Conservation (phyloP, 2,113 vertebrate species). For the Corvus moneduloides region DNA sequence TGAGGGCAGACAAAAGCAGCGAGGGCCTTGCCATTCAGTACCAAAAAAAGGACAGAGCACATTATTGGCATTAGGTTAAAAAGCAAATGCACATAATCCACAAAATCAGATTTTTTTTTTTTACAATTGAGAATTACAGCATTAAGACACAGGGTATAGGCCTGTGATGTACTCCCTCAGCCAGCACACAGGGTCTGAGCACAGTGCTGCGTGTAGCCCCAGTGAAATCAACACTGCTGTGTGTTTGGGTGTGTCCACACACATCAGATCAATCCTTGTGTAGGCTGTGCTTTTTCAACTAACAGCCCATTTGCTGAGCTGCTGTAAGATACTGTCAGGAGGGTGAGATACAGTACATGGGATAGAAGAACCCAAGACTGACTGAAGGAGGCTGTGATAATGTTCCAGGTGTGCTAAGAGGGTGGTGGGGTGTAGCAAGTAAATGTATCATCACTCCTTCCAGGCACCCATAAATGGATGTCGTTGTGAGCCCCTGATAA, state of each 20-base stretch:
- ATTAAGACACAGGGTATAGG: fast-evolving
- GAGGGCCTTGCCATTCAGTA: neutral
- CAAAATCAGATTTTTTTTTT: neutral
- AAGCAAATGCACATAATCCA: neutral
- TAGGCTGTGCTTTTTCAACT: neutral
- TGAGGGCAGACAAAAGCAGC: neutral
- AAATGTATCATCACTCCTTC: neutral
- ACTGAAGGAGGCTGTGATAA: neutral
- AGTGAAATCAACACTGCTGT: neutral
- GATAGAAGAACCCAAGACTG: neutral
- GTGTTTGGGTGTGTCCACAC: neutral
- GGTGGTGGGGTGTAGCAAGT: neutral
- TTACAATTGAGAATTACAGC: neutral
- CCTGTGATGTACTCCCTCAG: neutral
- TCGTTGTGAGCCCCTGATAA: conserved; percentile 93
- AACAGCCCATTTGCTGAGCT: neutral
- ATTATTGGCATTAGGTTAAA: neutral
- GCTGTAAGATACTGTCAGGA: neutral
- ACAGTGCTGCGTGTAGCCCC: neutral
- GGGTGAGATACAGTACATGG: neutral
- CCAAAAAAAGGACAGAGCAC: neutral
- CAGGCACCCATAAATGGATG: conserved; percentile 95
- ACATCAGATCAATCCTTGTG: neutral
- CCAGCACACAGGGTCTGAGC: neutral
- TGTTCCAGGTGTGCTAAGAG: neutral